These are phyloP conservation scores for Biston stratarius DNA, from an alignment of 2,888 invertebrate genomes.

Conservation along the genomic window DNA sequence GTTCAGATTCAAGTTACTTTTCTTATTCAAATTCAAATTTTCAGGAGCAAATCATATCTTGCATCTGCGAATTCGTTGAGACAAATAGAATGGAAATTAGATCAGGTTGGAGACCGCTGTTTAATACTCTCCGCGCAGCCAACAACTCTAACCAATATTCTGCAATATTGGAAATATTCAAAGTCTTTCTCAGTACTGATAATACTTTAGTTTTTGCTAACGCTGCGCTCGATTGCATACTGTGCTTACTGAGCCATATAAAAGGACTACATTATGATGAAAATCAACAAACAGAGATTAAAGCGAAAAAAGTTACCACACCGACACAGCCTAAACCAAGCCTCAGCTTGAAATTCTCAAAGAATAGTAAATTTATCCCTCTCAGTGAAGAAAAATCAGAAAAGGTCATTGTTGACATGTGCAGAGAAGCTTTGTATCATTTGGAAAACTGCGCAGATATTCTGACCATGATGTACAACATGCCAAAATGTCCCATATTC, in stretches of 20 bases:
- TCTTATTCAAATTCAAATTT: constrained; percentile 47
- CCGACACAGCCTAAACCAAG: constrained; percentile 72
- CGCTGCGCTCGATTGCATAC: constrained; percentile 96
- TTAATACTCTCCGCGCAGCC: constrained; percentile 96
- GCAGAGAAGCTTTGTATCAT: constrained; percentile 93
- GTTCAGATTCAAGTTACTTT: background rate
- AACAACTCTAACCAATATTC: constrained; percentile 90
- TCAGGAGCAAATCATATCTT: constrained; percentile 96
- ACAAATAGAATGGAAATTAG: constrained; percentile 96
- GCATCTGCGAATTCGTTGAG: constrained; percentile 98
- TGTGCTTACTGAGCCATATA: constrained; percentile 93
- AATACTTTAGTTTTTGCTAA: constrained; percentile 97
- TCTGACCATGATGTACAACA: constrained; percentile 95
- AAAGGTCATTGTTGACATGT: constrained; percentile 86
- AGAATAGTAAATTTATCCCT: constrained; percentile 81
- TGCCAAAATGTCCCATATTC: constrained; percentile 97
- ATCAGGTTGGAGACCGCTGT: constrained; percentile 98
- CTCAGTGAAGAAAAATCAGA: constrained; percentile 80
- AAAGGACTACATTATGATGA: constrained; percentile 89
- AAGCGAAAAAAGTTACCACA: constrained; percentile 68
- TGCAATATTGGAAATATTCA: constrained; percentile 95
- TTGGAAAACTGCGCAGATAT: constrained; percentile 95
- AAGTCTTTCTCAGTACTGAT: constrained; percentile 96
- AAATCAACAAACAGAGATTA: constrained; percentile 76
- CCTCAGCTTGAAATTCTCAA: constrained; percentile 76